Conservation (phyloP, 37 sponge, comb jelly and placozoan species). For the Halisarca cf. caerulea region DNA sequence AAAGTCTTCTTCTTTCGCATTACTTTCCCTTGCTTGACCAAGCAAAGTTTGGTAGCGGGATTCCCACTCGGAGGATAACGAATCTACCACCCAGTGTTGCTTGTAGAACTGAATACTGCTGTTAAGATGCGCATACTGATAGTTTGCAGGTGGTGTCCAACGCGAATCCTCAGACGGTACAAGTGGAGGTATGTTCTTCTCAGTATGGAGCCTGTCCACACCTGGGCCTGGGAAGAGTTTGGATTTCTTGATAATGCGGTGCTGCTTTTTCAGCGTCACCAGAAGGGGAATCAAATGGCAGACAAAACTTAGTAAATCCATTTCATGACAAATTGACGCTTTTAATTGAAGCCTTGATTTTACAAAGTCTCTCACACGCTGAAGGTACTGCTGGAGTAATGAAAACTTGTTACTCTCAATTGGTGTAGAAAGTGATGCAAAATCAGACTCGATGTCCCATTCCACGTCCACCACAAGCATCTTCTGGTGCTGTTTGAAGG, state of each 20-base stretch:
- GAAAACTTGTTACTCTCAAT: not conserved
- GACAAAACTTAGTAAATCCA: constrained; percentile 60
- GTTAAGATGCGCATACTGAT: constrained; percentile 28
- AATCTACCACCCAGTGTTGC: not conserved
- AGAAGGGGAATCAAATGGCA: constrained; percentile 57
- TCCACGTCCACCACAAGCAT: constrained; percentile 39
- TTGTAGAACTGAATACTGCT: constrained; percentile 60
- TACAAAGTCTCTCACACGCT: constrained; percentile 71
- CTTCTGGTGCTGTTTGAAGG: constrained; percentile 37
- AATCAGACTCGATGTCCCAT: constrained; percentile 31
- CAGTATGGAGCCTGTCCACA: constrained; percentile 54
- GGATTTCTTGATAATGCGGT: constrained; percentile 34
- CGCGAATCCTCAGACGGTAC: constrained; percentile 51
- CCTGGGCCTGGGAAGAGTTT: constrained; percentile 8
- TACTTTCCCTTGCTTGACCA: constrained; percentile 16
- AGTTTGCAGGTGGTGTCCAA: constrained; percentile 54
- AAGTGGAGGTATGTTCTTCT: constrained; percentile 68
- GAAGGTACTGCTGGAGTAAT: constrained; percentile 58
- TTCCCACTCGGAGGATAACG: not conserved
- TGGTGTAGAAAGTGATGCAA: not conserved
- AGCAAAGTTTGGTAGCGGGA: not conserved
- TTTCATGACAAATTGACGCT: constrained; percentile 34
- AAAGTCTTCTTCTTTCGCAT: constrained; percentile 17
- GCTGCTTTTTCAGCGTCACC: constrained; percentile 59
- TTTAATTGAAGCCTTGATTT: constrained; percentile 36